These are phyloP conservation scores for Drosophila insularis DNA, from an alignment of 1,140 invertebrate species.

Conservation along the genomic window DNA sequence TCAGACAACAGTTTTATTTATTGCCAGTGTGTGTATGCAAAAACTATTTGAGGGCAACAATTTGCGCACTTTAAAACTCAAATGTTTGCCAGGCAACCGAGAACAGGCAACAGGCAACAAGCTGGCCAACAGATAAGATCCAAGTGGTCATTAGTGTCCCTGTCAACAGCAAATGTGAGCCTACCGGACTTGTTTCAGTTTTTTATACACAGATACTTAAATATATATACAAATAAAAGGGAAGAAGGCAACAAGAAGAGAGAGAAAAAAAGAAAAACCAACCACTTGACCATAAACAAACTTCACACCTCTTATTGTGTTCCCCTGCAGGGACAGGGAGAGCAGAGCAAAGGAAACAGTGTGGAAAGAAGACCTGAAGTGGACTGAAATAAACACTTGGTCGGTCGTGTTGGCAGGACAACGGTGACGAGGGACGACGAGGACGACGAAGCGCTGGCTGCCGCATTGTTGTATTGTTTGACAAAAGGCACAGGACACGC, in stretches of 20 bases:
- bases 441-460: neutral
- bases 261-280: constrained; percentile 34
- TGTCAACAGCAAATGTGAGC: constrained; percentile 59
- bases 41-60: constrained; percentile 45
- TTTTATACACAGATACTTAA: constrained; percentile 20
- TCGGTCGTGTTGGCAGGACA: constrained; percentile 41
- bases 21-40: constrained; percentile 39
- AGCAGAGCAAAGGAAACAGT: neutral
- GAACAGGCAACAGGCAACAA: neutral
- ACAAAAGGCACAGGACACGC: constrained; percentile 47
- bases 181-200: constrained; percentile 14
- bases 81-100: constrained; percentile 26
- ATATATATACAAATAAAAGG: constrained; percentile 29
- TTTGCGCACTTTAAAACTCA: constrained; percentile 41
- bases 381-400: constrained; percentile 78
- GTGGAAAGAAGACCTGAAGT: constrained; percentile 54
- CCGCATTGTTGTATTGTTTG: constrained; percentile 59
- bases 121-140: constrained; percentile 58
- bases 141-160: constrained; percentile 76
- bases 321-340: constrained; percentile 16
- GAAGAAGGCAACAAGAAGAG: constrained; percentile 19
- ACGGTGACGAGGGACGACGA: neutral
- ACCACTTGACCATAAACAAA: constrained; percentile 79
- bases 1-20: constrained; percentile 29
- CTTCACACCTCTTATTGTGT: constrained; percentile 73